Conservation (phyloP, 2,797 vertebrate species). For the Semaprochilodus insignis region DNA sequence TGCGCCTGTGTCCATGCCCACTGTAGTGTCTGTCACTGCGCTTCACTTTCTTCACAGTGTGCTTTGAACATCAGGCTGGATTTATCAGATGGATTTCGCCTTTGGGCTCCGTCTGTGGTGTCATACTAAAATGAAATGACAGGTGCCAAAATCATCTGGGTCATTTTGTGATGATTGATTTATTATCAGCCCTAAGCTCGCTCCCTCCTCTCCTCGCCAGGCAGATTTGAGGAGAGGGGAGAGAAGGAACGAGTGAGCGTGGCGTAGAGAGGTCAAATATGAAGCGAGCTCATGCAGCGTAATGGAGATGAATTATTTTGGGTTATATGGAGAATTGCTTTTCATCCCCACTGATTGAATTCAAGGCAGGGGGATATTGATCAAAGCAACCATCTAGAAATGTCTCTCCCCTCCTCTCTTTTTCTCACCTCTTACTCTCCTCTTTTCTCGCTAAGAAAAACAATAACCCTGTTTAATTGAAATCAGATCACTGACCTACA, state of each 20-base stretch:
- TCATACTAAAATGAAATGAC: slow-evolving; percentile 34
- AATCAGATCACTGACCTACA: slow-evolving; percentile 25
- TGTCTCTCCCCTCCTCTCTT: slow-evolving; percentile 26
- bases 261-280: slow-evolving; percentile 36
- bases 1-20: not conserved
- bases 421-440: slow-evolving; percentile 8
- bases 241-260: not conserved
- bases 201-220: not conserved
- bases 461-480: slow-evolving; percentile 45
- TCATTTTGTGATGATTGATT: slow-evolving; percentile 50
- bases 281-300: slow-evolving; percentile 46
- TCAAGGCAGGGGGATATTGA: slow-evolving; percentile 57
- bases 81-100: slow-evolving; percentile 17
- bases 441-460: not conserved
- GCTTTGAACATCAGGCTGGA: slow-evolving; percentile 9
- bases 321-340: slow-evolving; percentile 59
- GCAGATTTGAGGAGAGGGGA: slow-evolving; percentile 24
- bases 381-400: slow-evolving; percentile 50
- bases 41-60: not conserved
- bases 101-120: not conserved
- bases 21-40: not conserved
- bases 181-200: slow-evolving; percentile 35
- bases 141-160: slow-evolving; percentile 32
- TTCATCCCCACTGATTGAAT: slow-evolving; percentile 62
- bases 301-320: slow-evolving; percentile 62